A percentile compares a stretch with the other conserved stretches of the same genome.
These are phyloP conservation scores for Melanocharis versteri DNA, from an alignment of 2,113 vertebrate genomes.

Conservation along the genomic window DNA sequence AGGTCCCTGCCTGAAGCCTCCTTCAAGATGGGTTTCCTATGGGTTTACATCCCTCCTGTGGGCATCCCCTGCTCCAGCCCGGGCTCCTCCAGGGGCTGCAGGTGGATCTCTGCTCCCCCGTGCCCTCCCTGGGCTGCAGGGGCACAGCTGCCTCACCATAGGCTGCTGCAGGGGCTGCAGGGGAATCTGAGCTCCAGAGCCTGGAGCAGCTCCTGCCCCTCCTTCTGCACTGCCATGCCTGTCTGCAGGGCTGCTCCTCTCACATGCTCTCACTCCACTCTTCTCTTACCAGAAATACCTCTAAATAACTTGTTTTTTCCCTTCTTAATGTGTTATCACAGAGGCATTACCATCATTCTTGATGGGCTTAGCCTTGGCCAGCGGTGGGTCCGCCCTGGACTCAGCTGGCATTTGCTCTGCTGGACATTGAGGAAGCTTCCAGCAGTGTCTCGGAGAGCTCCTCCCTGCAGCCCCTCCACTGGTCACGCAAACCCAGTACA, in stretches of 20 bases:
- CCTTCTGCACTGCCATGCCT: rapidly evolving
- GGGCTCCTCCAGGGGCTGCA: neutral
- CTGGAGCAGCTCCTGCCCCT: neutral
- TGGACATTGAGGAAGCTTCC: neutral
- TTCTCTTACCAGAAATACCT: neutral
- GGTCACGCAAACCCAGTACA: rapidly evolving
- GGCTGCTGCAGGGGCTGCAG: neutral
- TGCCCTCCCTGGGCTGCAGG: neutral
- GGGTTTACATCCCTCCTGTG: neutral
- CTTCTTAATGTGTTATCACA: too few species aligned
- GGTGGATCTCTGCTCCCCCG: neutral
- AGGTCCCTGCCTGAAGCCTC: neutral
- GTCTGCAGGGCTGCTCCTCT: neutral
- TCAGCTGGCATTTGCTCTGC: neutral
- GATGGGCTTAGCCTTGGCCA: neutral
- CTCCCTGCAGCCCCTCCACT: neutral
- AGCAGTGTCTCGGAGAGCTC: neutral
- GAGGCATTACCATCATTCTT: neutral
- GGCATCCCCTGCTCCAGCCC: neutral
- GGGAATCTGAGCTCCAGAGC: neutral
- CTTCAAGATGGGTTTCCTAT: rapidly evolving
- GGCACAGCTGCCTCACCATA: neutral
- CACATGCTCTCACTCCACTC: rapidly evolving
- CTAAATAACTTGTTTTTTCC: neutral
- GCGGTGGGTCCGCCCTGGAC: too few species aligned